Evolutionary conservation across 2,113 vertebrate species (phyloP), one percentile per base, ranked within the genome.

Genomic region (Salvator merianae): DNA sequence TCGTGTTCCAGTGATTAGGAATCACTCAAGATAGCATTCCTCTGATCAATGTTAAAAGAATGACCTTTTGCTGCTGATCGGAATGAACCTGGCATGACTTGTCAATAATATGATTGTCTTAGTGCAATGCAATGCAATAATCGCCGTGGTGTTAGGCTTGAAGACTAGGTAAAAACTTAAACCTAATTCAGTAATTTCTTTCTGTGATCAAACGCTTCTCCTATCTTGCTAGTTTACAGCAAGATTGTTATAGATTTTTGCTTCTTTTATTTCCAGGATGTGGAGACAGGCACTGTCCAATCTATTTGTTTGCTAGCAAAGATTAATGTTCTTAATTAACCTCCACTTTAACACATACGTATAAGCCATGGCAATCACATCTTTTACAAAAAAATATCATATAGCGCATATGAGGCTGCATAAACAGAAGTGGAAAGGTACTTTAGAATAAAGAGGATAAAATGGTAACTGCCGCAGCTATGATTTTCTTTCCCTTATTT

Each of bases 31-130:
- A 90, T 68, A 82, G 80, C 76, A 88, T 88, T 32, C n/a, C 88
- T 92, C 81, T 88, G 90, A 86, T 85, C 82, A 91, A 88, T 72
- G 73, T 77, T 69, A 92, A 90, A 86, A 90, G 79, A 88, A 88
- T 0, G 59, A 86, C 89, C 83, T 79, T 76, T 22, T 75, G 66
- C 69, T 87, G 88, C 38, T 86, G 18, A 83, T 0, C 1, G 88
- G 79, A 77, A 81, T 84, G 59, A 87, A 80, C 50, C 76, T 86
- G 82, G 83, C 83, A 87, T 81, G 85, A 77, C 75, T n/a, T 86
- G 89, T 74, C 77, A 85, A 72, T 65, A 90, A 66, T 13, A 79
- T 77, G 14, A 77, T 78, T 47, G 36, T 73, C 80, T 18, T 28
- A 32, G 73, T 0, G 40, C 72, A 30, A 3, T 34, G 1, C n/a